These are phyloP conservation scores for Circaetus gallicus DNA, from an alignment of 2,113 vertebrate genomes.

Conservation along the genomic window DNA sequence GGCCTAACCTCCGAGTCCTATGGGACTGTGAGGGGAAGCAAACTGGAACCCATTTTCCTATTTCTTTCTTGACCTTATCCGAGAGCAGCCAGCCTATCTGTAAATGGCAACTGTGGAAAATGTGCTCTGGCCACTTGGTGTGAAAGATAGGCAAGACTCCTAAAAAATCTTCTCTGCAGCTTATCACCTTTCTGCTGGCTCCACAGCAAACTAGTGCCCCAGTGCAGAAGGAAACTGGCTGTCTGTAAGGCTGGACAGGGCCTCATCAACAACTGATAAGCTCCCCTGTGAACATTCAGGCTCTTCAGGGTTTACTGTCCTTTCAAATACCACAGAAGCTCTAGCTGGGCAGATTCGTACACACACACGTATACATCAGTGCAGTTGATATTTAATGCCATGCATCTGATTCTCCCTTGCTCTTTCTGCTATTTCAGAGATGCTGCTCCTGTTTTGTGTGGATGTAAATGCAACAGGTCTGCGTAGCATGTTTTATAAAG, in stretches of 20 bases:
- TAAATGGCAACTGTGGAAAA: slow-evolving; percentile 78
- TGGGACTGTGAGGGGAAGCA: slow-evolving; percentile 69
- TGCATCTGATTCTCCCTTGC: rapidly evolving
- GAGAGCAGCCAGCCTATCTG: slow-evolving; percentile 72
- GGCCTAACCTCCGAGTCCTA: slow-evolving; percentile 27
- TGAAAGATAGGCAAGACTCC: slow-evolving; percentile 84
- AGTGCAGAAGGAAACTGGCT: slow-evolving; percentile 78
- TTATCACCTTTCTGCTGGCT: slow-evolving; percentile 88
- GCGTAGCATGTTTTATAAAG: not conserved
- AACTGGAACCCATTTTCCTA: slow-evolving; percentile 68
- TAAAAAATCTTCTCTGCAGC: slow-evolving; percentile 75
- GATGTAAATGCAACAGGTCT: not conserved
- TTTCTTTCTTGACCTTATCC: slow-evolving; percentile 71
- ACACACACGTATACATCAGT: not conserved
- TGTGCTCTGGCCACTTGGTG: slow-evolving; percentile 80
- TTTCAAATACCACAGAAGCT: slow-evolving; percentile 68
- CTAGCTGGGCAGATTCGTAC: not conserved
- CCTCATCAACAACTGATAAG: slow-evolving; percentile 89
- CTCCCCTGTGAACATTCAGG: slow-evolving; percentile 70
- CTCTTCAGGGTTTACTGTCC: slow-evolving; percentile 65
- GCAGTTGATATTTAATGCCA: not conserved
- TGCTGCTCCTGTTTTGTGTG: not conserved
- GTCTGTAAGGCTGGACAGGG: slow-evolving; percentile 81
- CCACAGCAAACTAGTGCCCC: slow-evolving; percentile 71
- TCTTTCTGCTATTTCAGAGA: not conserved